Evolutionary conservation across 2,797 vertebrate genomes (phyloP), one percentile per base, ranked within the genome.

Genomic region (Sebastes nivosus): DNA sequence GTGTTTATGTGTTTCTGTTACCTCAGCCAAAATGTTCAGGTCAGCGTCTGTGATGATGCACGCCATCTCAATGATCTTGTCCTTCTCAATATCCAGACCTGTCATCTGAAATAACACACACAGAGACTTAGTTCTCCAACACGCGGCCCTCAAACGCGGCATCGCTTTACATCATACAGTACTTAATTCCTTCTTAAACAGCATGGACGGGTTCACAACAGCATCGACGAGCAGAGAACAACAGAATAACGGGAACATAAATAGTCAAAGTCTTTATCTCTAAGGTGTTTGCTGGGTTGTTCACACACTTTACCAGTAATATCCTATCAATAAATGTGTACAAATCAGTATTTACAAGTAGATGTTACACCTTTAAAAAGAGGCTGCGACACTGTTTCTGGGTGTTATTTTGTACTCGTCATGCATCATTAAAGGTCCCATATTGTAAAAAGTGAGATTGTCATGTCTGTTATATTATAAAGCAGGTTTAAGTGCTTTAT

Each of bases 61-160:
- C 0, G 98, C 98, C 98, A 99, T 99, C 89, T 99, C 98, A 81
- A 99, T 97, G 75, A 99, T 99, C 84, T 96, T 93, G 88, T 99
- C 98, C 92, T 97, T 98, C 65, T 98, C 97, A 29, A 99, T 96
- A 86, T 99, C 96, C 86, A 99, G 91, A 75, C 98, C 98, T 0
- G 98, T 99, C 98, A 99, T 98, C 98, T 99, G 83, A 68, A 86
- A 69, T 13, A 71, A 87, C 46, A 75, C 2, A 54, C 1, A 52
- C 1, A 68, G 0, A n/a, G 11, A 24, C 20, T 38, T 32, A 54
- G 14, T 58, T 68, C 4, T 20, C 7, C 3, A 25, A 67, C 54
- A 46, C 14, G 4, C 4, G 22, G 9, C 7, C 29, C 9, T 59
- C 8, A 38, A 65, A 38, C 18, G 11, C 38, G 2, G 20, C 46